Evolutionary conservation across 2,888 invertebrate species (phyloP), one percentile per base, ranked within the genome.

Genomic region (Eupithecia subumbrata): DNA sequence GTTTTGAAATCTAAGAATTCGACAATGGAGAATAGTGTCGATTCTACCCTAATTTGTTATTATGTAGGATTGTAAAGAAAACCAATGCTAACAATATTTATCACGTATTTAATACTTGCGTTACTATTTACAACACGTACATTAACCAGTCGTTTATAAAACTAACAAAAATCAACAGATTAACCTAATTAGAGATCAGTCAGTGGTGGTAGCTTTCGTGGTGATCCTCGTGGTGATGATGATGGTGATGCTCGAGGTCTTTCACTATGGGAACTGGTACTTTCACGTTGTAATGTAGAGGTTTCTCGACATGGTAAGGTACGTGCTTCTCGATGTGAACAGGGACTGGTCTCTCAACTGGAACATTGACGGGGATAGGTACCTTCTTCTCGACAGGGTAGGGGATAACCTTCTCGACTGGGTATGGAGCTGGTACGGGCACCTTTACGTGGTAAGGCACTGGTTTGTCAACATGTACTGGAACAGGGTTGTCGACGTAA

Each of bases 361-460:
- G 96, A 72, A 96, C 93, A 75, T 96, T 95, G 0, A 97, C 96
- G 34, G 97, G 97, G 79, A 96, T 95, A 34, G 96, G 96, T 16
- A 97, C 95, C 73, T 91, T 96, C 95, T 92, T 95, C 86, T 96
- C 96, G 0, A 96, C 96, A 18, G 96, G 96, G 86, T 96, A 96
- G 0, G 96, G 96, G 60, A 97, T 95, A 56, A 96, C 94, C 85
- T 96, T 96, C 84, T 96, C 96, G 0, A 97, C 96, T 30, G 96
- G 96, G 88, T 97, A 97, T 37, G 97, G 97, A 12, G 95, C 96
- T 22, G 97, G 97, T 56, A 96, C 96, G 14, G 96, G 97, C 40
- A 97, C 97, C 87, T 97, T 97, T 9, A 97, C 97, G 70, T 95
- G 95, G 83, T 96, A 96, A 43, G 97, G 97, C 80, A 97, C 97